Conservation (phyloP, 2,113 vertebrate species). For the Eptesicus fuscus region DNA sequence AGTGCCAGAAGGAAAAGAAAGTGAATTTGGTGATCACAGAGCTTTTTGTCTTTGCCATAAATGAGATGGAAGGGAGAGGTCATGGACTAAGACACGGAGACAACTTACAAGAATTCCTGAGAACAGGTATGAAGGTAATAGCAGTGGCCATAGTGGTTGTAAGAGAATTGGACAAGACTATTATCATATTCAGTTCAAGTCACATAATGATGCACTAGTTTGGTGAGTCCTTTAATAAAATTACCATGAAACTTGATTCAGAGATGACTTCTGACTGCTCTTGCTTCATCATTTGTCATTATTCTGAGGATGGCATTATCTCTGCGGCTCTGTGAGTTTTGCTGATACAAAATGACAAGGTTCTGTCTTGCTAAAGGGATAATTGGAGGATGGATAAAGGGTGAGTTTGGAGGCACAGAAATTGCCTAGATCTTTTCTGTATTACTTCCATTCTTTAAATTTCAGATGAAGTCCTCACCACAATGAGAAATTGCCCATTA, state of each 20-base stretch:
- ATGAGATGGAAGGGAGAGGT: background rate
- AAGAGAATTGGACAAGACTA: background rate
- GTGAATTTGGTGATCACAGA: background rate
- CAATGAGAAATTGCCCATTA: background rate
- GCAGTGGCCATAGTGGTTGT: background rate
- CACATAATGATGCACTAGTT: background rate
- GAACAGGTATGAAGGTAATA: background rate
- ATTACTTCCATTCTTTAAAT: background rate
- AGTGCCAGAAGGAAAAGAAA: background rate
- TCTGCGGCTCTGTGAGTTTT: slow-evolving; percentile 12
- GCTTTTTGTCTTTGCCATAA: background rate
- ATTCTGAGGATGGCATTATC: background rate
- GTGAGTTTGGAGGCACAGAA: background rate
- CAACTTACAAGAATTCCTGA: background rate
- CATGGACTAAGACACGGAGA: background rate
- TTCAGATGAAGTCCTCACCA: background rate
- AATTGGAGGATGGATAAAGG: background rate
- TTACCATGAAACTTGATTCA: background rate
- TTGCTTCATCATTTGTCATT: background rate
- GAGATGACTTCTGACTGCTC: background rate
- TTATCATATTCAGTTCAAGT: background rate
- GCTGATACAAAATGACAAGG: background rate
- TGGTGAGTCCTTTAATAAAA: background rate
- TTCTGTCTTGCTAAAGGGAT: background rate
- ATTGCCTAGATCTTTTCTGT: background rate